Evolutionary conservation across 2,797 vertebrate species (phyloP).

Genomic region (Limosa lapponica): DNA sequence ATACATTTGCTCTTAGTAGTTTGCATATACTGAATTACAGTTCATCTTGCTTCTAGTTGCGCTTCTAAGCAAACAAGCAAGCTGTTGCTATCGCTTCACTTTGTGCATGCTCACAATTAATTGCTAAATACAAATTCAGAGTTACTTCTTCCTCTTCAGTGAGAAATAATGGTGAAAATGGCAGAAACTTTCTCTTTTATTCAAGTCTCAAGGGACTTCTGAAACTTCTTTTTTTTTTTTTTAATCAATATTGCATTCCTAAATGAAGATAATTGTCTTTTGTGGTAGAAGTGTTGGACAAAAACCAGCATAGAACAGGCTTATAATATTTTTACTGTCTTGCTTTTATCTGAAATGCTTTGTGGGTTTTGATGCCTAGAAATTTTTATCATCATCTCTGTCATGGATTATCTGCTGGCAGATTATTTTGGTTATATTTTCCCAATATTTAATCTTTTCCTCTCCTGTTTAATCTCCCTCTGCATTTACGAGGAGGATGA

Average conservation of each 20-base stretch:
- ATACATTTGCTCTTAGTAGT: background rate
- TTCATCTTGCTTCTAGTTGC: background rate
- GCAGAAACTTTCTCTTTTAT: background rate
- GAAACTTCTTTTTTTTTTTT: background rate
- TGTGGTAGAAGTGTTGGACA: background rate
- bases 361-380: background rate
- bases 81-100: background rate
- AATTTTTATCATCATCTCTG: background rate
- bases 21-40: background rate
- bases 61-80: background rate
- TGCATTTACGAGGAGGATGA: background rate
- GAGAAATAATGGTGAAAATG: background rate
- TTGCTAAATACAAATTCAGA: background rate
- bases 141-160: background rate
- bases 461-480: background rate
- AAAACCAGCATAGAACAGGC: background rate
- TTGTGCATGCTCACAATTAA: background rate
- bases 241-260: background rate
- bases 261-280: background rate
- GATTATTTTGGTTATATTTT: background rate
- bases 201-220: background rate
- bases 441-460: background rate
- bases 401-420: background rate
- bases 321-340: background rate
- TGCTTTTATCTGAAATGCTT: constrained; percentile 28